A percentile compares a stretch with the other conserved stretches of the same genome.
phyloP scores from a whole-genome alignment of 2,888 invertebrate genomes.

The Melinopterus prodromus region DNA sequence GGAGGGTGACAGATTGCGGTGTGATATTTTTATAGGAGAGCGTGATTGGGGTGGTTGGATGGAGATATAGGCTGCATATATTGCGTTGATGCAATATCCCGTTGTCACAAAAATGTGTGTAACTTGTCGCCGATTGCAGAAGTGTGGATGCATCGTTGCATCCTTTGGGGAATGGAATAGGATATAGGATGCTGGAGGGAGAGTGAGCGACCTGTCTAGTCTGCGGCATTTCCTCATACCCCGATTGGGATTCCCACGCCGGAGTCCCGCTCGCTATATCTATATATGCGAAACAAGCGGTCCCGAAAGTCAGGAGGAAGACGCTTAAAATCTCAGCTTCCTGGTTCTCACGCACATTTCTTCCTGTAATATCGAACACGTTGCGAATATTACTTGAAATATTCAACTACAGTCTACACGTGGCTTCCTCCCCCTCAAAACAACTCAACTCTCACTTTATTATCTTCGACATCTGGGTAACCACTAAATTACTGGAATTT shows the following conservation, averaged over 20 bases:
- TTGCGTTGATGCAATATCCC: not conserved
- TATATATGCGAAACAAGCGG: not conserved
- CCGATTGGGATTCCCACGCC: slow-evolving; percentile 44
- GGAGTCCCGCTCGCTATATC: slow-evolving; percentile 9
- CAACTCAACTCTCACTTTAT: too few species aligned
- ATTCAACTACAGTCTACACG: too few species aligned
- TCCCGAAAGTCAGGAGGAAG: too few species aligned
- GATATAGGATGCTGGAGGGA: slow-evolving; percentile 32
- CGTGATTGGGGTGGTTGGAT: not conserved
- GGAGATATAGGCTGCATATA: not conserved
- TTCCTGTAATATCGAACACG: not conserved
- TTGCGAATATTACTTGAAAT: not conserved
- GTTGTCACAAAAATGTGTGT: slow-evolving; percentile 4
- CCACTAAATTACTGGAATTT: not conserved
- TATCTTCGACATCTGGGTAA: not conserved
- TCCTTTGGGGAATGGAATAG: slow-evolving; percentile 49
- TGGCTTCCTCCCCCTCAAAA: too few species aligned
- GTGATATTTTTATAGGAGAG: not conserved
- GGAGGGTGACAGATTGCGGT: not conserved
- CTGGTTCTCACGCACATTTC: slow-evolving; percentile 4
- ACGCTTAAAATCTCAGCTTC: not conserved
- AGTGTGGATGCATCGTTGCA: slow-evolving; percentile 17
- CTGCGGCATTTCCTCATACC: slow-evolving; percentile 48
- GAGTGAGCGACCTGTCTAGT: slow-evolving; percentile 49
- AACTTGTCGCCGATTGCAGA: not conserved